Conservation (phyloP, 2,888 invertebrate genomes). For the Cheilosia vulpina region DNA sequence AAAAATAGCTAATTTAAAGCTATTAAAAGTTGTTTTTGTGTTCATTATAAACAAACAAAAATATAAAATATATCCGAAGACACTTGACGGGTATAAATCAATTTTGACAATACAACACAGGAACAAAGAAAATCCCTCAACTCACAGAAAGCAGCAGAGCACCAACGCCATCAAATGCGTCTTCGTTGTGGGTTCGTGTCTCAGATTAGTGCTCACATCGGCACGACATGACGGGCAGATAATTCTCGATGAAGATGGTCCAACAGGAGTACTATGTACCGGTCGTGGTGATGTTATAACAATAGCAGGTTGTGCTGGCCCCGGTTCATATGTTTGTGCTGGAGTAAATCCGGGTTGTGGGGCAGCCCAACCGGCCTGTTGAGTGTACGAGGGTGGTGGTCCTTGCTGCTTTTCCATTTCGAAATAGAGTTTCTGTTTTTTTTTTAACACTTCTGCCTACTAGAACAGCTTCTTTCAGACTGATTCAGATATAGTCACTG, state of each 20-base stretch:
- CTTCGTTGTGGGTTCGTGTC: constrained; percentile 79
- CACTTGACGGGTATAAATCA: not conserved
- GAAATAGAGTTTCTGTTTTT: not conserved
- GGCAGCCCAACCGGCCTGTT: constrained; percentile 33
- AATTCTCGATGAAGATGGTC: constrained; percentile 80
- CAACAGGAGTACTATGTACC: constrained; percentile 76
- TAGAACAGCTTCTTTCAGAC: not conserved
- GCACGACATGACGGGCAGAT: constrained; percentile 84
- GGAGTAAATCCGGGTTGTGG: constrained; percentile 79
- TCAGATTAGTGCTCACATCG: constrained; percentile 83
- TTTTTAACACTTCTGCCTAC: not conserved
- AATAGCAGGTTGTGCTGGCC: constrained; percentile 13
- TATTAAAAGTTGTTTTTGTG: too few relatives aligned
- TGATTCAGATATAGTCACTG: not conserved
- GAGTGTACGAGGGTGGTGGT: constrained; percentile 80
- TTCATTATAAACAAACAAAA: too few relatives aligned
- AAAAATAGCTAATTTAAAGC: too few relatives aligned
- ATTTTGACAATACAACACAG: not conserved
- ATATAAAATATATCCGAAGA: too few relatives aligned
- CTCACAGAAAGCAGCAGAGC: constrained; percentile 81
- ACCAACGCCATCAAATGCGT: constrained; percentile 81
- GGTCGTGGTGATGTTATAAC: constrained; percentile 12
- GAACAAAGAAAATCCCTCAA: constrained; percentile 23
- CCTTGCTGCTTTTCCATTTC: constrained; percentile 50
- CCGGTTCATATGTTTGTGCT: constrained; percentile 81